Conservation (phyloP, 2,888 invertebrate species). For the Apamea crenata region DNA sequence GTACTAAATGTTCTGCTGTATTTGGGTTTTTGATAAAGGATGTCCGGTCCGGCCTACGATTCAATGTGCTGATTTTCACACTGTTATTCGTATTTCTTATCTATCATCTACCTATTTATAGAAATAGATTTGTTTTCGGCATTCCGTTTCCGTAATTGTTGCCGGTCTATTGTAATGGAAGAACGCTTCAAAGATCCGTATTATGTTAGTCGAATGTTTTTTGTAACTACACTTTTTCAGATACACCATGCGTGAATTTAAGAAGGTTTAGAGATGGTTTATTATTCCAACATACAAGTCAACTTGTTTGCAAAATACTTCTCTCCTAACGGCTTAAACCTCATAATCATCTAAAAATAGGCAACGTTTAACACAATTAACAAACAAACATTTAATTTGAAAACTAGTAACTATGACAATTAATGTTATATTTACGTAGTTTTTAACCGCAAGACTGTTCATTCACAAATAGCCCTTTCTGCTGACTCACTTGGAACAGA, state of each 20-base stretch:
- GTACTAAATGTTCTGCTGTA: slow-evolving; percentile 65
- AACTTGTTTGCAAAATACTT: slow-evolving; percentile 37
- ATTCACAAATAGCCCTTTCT: slow-evolving; percentile 57
- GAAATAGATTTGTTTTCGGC: slow-evolving; percentile 25
- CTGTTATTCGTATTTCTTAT: slow-evolving; percentile 44
- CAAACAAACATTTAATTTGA: slow-evolving; percentile 35
- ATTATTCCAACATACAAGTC: slow-evolving; percentile 35
- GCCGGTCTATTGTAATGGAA: slow-evolving; percentile 15
- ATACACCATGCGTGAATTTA: slow-evolving; percentile 19
- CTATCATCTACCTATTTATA: slow-evolving; percentile 36
- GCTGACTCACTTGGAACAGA: slow-evolving; percentile 62
- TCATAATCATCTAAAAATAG: slow-evolving; percentile 51
- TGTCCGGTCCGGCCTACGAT: slow-evolving; percentile 78
- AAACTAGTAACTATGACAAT: slow-evolving; percentile 41
- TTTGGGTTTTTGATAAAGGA: slow-evolving; percentile 69
- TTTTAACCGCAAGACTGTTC: slow-evolving; percentile 57
- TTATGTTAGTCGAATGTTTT: neutral
- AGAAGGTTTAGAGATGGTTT: slow-evolving; percentile 13
- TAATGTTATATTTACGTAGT: slow-evolving; percentile 31
- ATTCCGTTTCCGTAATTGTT: slow-evolving; percentile 28
- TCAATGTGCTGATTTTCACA: slow-evolving; percentile 44
- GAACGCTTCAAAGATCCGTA: slow-evolving; percentile 11
- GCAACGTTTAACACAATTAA: slow-evolving; percentile 11
- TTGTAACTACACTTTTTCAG: slow-evolving; percentile 2
- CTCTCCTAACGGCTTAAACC: slow-evolving; percentile 20